These are phyloP conservation scores for Illadopsis cleaveri DNA, from an alignment of 2,113 vertebrate genomes.

Conservation along the genomic window DNA sequence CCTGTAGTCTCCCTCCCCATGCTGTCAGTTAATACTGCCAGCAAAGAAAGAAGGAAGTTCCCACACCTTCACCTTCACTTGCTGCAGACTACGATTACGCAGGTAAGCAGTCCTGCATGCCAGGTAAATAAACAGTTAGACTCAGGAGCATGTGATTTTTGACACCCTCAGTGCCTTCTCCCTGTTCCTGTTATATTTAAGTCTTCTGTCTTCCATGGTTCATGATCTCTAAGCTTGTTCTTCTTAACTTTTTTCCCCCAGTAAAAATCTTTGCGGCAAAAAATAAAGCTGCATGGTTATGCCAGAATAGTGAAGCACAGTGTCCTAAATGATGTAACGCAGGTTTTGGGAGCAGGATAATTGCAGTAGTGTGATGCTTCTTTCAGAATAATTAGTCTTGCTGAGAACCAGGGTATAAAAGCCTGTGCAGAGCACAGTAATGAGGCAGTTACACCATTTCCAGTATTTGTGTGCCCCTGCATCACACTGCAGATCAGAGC, in stretches of 20 bases:
- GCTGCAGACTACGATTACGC: not conserved
- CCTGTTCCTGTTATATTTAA: not conserved
- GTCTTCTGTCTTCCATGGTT: not conserved
- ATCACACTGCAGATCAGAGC: slow-evolving; percentile 18
- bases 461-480: slow-evolving; percentile 23
- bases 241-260: not conserved
- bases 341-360: slow-evolving; percentile 58
- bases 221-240: not conserved
- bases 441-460: slow-evolving; percentile 52
- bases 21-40: not conserved
- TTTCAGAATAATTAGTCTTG: slow-evolving; percentile 60
- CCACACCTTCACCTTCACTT: not conserved
- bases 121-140: not conserved
- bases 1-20: not conserved
- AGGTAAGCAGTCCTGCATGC: not conserved
- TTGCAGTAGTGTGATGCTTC: slow-evolving; percentile 24
- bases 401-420: slow-evolving; percentile 51
- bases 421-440: slow-evolving; percentile 11
- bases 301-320: not conserved
- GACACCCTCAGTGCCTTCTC: not conserved
- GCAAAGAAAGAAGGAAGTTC: not conserved
- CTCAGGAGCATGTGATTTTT: not conserved
- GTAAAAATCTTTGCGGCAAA: not conserved
- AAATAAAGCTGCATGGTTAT: not conserved
- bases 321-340: slow-evolving; percentile 59